phyloP scores from a whole-genome alignment of 2,888 invertebrate genomes.

The Spodoptera littoralis region DNA sequence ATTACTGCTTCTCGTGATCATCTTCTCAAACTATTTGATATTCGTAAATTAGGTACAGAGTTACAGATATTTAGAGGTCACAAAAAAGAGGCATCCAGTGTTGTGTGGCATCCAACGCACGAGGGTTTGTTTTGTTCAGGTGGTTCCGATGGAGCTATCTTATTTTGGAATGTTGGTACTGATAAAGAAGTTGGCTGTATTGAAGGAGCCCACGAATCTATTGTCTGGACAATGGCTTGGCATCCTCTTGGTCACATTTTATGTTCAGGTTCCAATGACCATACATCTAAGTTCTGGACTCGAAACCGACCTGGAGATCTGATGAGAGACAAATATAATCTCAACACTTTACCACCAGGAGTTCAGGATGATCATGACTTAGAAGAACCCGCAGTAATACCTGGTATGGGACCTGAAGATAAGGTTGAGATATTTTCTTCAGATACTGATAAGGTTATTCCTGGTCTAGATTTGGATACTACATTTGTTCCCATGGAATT shows the following conservation, averaged over 20 bases:
- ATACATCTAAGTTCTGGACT: conserved; percentile 99
- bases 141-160: conserved; percentile 99
- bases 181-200: conserved; percentile 99
- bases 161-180: conserved; percentile 99
- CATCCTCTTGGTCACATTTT: conserved; percentile 99
- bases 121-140: conserved; percentile 99
- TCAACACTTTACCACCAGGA: conserved; percentile 96
- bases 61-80: conserved; percentile 99
- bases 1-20: conserved; percentile 99
- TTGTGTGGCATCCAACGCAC: conserved; percentile 99
- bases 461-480: conserved; percentile 95
- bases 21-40: conserved; percentile 98
- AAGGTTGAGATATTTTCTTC: conserved; percentile 93
- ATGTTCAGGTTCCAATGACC: conserved; percentile 99
- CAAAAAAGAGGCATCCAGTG: conserved; percentile 99
- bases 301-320: conserved; percentile 99
- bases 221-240: conserved; percentile 99
- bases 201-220: conserved; percentile 99
- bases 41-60: conserved; percentile 98
- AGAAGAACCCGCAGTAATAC: conserved; percentile 95
- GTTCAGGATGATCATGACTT: conserved; percentile 87
- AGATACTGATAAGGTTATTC: conserved; percentile 91
- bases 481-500: conserved; percentile 90
- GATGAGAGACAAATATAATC: conserved; percentile 99
- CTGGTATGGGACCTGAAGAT: conserved; percentile 99